Evolutionary conservation across 2,888 invertebrate genomes (phyloP), one percentile per base, ranked within the genome.

Genomic region (Hydropsyche betteni): DNA sequence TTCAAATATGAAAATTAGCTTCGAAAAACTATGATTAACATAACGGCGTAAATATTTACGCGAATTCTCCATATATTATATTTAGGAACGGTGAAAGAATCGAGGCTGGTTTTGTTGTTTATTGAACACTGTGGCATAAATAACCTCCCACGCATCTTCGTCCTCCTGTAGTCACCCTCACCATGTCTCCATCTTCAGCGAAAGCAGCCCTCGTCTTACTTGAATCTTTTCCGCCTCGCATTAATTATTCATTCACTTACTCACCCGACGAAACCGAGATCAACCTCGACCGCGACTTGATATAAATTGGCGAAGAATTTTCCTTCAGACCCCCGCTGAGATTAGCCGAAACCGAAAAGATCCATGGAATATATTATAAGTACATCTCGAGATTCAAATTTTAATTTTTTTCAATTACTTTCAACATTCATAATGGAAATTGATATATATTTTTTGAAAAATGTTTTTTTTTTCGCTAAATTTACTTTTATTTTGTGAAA

Each of bases 211-310:
- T 58, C 24, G 8, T 64, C 36, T 34, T 36, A 64, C 36, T 33
- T 64, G 64, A 64, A 64, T 64, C 64, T 64, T 64, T 64, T 36
- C 34, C 12, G n/a, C 34, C 34, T 5, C n/a, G 12, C 64, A 64
- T 64, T 64, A 64, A 64, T 64, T 64, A 64, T 64, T 64, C 64
- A 64, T 64, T 64, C 64, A 36, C 36, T 64, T 64, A 64, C 64
- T n/a, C 64, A 64, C 7, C n/a, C n/a, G 14, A 55, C 14, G 16
- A 55, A n/a, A 55, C 55, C n/a, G 5, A 64, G 36, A 64, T 64
- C 64, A 64, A 64, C 64, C 34, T 24, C 34, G 34, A 64, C 64
- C 34, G 64, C n/a, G 64, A 64, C 33, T 34, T 64, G 24, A 64
- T 64, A 64, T 64, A 64, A 64, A 64, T 34, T 64, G n/a, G 12